These are phyloP conservation scores for Pomacea maculata DNA, from an alignment of 1,140 invertebrate genomes.

Conservation along the genomic window DNA sequence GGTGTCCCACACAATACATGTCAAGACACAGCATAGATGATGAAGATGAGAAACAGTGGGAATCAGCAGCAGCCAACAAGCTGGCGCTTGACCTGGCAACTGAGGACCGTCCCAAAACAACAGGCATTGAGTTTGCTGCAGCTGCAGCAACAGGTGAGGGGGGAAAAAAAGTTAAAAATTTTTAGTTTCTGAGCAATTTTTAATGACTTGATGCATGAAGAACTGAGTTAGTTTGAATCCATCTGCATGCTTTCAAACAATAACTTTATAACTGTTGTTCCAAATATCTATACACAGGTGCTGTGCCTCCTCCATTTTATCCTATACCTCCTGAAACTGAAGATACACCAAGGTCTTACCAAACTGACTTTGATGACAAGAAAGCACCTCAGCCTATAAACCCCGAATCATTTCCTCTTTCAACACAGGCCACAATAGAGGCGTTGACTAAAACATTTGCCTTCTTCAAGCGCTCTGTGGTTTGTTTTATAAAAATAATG, in stretches of 20 bases:
- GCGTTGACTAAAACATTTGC: conserved; percentile 51
- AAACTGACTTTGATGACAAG: conserved; percentile 41
- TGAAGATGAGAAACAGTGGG: conserved; percentile 12
- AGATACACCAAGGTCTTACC: conserved; percentile 59
- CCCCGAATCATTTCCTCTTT: conserved; percentile 37
- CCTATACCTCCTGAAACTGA: conserved; percentile 46
- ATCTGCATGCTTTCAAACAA: too few relatives aligned
- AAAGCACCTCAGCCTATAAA: neutral
- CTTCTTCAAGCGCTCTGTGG: conserved; percentile 56
- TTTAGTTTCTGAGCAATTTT: too few relatives aligned
- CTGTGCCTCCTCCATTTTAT: conserved; percentile 49
- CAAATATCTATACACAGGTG: conserved; percentile 34
- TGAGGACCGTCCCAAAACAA: conserved; percentile 42
- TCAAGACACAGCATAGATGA: conserved; percentile 15
- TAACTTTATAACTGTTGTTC: neutral
- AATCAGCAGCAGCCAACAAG: neutral
- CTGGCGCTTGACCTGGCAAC: conserved; percentile 39
- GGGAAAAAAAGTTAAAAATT: too few relatives aligned
- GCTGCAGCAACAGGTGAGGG: conserved; percentile 55
- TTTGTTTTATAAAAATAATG: conserved; percentile 33
- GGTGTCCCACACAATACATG: conserved; percentile 41
- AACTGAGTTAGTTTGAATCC: too few relatives aligned
- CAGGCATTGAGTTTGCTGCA: conserved; percentile 61
- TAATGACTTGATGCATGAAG: too few relatives aligned
- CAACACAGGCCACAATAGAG: conserved; percentile 47